Evolutionary conservation across 2,888 invertebrate genomes (phyloP).

Genomic region (Gnatocerus cornutus): DNA sequence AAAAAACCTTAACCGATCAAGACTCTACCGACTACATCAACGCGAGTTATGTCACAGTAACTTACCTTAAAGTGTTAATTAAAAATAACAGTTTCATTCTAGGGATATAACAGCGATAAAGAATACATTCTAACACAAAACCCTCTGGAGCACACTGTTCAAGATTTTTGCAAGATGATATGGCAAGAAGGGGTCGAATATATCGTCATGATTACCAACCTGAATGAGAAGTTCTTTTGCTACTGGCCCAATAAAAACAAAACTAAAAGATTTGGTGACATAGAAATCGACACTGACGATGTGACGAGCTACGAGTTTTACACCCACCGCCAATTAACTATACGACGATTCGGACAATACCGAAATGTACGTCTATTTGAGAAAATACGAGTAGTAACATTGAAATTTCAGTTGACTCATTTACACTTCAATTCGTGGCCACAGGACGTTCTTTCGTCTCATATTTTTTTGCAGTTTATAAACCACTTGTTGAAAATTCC

Average conservation of each 20-base stretch:
- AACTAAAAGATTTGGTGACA: neutral
- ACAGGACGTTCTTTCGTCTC: neutral
- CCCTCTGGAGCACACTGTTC: constrained; percentile 51
- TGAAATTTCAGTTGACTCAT: constrained; percentile 17
- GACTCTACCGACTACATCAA: constrained; percentile 13
- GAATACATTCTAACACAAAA: constrained; percentile 44
- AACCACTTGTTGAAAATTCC: constrained; percentile 10
- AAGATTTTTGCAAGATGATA: constrained; percentile 28
- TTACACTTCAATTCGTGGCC: constrained; percentile 27
- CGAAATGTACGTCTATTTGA: neutral
- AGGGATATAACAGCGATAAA: constrained; percentile 50
- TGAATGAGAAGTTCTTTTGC: neutral
- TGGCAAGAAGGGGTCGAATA: constrained; percentile 27
- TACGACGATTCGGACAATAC: neutral
- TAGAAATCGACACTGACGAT: neutral
- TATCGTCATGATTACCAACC: constrained; percentile 16
- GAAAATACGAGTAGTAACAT: too few species aligned
- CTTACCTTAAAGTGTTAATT: neutral
- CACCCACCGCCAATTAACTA: neutral
- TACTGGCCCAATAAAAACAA: constrained; percentile 14
- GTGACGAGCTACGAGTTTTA: constrained; percentile 13
- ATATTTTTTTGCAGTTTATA: constrained; percentile 16
- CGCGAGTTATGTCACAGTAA: constrained; percentile 21
- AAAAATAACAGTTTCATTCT: constrained; percentile 34
- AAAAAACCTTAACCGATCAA: neutral